Evolutionary conservation across 2,797 vertebrate genomes (phyloP), one percentile per base, ranked within the genome.

Genomic region (Pampus argenteus): DNA sequence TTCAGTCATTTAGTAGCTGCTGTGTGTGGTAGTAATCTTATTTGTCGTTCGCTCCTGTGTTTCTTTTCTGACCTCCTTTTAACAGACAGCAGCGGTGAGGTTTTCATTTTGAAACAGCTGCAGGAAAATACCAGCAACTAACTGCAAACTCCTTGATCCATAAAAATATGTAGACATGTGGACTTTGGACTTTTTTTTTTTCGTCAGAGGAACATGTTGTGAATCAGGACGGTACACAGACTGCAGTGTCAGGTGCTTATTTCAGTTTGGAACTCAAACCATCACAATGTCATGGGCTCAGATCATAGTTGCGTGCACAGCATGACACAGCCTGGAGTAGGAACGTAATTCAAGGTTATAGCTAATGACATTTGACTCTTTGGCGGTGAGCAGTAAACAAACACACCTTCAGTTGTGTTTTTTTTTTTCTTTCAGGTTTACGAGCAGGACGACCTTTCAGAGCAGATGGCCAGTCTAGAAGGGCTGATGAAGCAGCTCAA

Each of bases 401-500:
- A 13, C 28, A 25, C 2, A 6, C 3, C 18, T 17, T 20, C 42
- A 29, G 28, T 38, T 20, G 0, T 17, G 31, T 38, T n/a, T n/a
- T 51, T 20, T 7, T 66, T 45, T 28, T 70, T 72, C 66, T 84
- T 71, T 2, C 85, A 97, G 97, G 95, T 98, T 6, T 98, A 99
- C 2, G 97, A 98, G 81, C 97, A 98, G 87, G 97, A 99, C 3
- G 97, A 99, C 86, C 88, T 98, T 76, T 98, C 97, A 18, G 97
- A 98, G 90, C 97, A 99, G 94, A 99, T 99, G 97, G 97, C 97
- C 57, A 99, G 97, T 88, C 93, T 99, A 83, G 97, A 99, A 87
- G 97, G 97, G 74, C 90, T 99, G 76, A 99, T 98, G 97, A 98
- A 99, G 92, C 97, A 99, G 82, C 97, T 99, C 59, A 99, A 99